These are phyloP conservation scores for Acrobasis suavella DNA, from an alignment of 2,888 invertebrate genomes.

Conservation along the genomic window DNA sequence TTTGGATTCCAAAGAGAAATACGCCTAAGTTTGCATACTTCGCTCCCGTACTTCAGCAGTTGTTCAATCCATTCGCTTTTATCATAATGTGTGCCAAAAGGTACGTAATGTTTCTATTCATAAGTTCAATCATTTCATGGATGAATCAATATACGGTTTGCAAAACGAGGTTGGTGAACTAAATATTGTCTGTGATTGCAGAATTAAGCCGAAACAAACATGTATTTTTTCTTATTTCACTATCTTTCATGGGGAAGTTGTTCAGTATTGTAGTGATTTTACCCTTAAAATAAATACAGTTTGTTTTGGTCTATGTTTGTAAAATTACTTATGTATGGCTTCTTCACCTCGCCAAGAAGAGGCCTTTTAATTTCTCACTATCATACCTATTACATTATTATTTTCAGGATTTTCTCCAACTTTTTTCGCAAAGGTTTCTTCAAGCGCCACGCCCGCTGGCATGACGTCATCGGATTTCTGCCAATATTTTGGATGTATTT, in stretches of 20 bases:
- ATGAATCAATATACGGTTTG: too few relatives aligned
- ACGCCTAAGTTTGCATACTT: conserved; percentile 69
- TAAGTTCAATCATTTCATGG: too few relatives aligned
- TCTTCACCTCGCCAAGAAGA: too few relatives aligned
- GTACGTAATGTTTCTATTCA: conserved; percentile 45
- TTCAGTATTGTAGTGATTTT: too few relatives aligned
- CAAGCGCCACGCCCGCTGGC: conserved; percentile 58
- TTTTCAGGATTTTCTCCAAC: conserved; percentile 47
- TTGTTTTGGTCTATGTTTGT: too few relatives aligned
- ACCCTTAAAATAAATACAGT: too few relatives aligned
- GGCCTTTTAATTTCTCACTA: neutral
- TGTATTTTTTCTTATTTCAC: too few relatives aligned
- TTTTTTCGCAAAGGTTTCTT: conserved; percentile 55
- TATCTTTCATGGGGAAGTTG: too few relatives aligned
- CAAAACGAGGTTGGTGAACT: too few relatives aligned
- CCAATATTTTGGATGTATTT: conserved; percentile 72
- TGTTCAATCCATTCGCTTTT: conserved; percentile 63
- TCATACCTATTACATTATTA: neutral
- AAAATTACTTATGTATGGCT: too few relatives aligned
- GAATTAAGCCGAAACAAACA: too few relatives aligned
- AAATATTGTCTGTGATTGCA: too few relatives aligned
- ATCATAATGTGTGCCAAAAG: conserved; percentile 62
- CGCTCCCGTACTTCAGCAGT: conserved; percentile 71
- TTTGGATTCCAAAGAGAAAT: conserved; percentile 86
- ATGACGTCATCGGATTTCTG: conserved; percentile 58